These are phyloP conservation scores for Chrysomela aeneicollis DNA, from an alignment of 2,888 invertebrate species.

Conservation along the genomic window DNA sequence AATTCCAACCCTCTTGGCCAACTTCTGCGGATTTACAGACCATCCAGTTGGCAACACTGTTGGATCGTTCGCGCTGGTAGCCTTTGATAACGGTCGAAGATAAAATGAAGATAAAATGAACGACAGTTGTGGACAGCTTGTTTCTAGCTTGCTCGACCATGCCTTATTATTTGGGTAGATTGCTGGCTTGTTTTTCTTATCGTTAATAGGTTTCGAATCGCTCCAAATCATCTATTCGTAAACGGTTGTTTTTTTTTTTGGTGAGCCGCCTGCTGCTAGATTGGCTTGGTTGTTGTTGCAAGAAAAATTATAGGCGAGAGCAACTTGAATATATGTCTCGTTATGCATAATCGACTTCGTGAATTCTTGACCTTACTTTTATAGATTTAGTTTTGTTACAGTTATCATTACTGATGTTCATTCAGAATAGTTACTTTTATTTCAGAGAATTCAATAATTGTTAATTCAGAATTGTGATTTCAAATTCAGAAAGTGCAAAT, in stretches of 20 bases:
- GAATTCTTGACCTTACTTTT: too few relatives aligned
- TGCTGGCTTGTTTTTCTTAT: constrained; percentile 17
- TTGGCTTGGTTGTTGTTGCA: neutral
- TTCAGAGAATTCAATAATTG: too few relatives aligned
- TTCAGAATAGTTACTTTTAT: too few relatives aligned
- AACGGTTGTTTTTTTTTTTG: constrained; percentile 20
- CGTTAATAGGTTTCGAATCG: constrained; percentile 17
- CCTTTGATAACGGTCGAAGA: constrained; percentile 28
- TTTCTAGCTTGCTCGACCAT: neutral
- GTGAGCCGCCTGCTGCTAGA: neutral
- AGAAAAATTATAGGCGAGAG: neutral
- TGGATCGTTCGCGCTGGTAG: constrained; percentile 22
- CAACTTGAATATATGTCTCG: too few relatives aligned
- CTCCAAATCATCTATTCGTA: constrained; percentile 13
- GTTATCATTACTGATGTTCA: too few relatives aligned
- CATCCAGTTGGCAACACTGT: neutral
- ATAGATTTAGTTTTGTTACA: too few relatives aligned
- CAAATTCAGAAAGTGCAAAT: too few relatives aligned
- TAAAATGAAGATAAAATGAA: constrained; percentile 13
- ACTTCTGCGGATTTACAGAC: too few relatives aligned
- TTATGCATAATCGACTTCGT: too few relatives aligned
- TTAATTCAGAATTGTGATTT: too few relatives aligned
- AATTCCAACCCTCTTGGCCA: too few relatives aligned
- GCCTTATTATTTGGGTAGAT: neutral
- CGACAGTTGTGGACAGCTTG: neutral